Base-by-base conservation (phyloP, 2,888 invertebrate genomes). In the Bembecia ichneumoniformis region DNA sequence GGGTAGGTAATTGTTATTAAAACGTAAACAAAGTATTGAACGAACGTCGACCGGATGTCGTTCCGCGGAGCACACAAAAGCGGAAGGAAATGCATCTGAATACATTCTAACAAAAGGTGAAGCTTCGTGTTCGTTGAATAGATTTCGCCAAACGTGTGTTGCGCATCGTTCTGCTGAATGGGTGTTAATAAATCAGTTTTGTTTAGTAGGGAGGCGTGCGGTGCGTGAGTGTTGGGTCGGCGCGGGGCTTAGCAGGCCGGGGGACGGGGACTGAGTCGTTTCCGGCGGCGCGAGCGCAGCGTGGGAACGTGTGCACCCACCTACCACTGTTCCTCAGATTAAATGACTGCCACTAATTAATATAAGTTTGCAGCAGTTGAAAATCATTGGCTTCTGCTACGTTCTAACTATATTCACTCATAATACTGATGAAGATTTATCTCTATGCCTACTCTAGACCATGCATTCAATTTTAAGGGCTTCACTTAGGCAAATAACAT, bases 291-390 rank as follows among this genome's bases (percentile, higher is more conserved):
- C 77, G 68, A 71, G 76, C 80, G 77, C 80, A 78, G 72, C 87
- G 87, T 86, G 86, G 84, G 87, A 84, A 84, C 82, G 74, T 66
- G 70, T 79, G 77, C 78, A 76, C 74, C 78, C 81, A 78, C 80
- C 78, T 79, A 62, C 71, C 67, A 68, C 74, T 66, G 66, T 70
- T 78, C 72, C 72, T 75, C 74, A 73, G 77, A 82, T 81, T 80
- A 79, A 78, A 80, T 72, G 81, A 77, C 78, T 75, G 71, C 64
- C 71, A 80, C 82, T 83, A 83, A 86, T 86, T 86, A 86, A 82
- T 84, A 80, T 77, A 71, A 76, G 69, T 76, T 72, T 66, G 71
- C 69, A 28, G 28, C 28, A 28, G 9, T 28, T 28, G 28, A 9
- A 28, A 28, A 28, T 0, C 28, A 9, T 7, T 13, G 36, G 14